Base-by-base conservation (phyloP, 2,113 vertebrate genomes). In the Hemiprocne comata region DNA sequence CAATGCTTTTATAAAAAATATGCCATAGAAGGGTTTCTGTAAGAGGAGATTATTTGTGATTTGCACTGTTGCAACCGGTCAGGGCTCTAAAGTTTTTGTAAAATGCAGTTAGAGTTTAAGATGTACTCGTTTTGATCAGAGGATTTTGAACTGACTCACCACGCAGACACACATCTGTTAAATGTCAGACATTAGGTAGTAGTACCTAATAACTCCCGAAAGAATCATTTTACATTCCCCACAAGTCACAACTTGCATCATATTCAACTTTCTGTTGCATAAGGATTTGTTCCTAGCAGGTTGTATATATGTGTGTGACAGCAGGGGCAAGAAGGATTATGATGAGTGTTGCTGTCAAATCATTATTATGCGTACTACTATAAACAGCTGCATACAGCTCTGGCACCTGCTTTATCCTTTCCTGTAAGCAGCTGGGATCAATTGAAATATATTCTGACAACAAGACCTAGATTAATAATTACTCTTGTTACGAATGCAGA, bases 191-290 rank as follows among this genome's bases (percentile, higher is more conserved):
- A 25, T 85, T 72, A 36, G 65, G 81, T 3, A 81, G 75, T n/a
- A 40, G n/a, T 40, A 90, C 69, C 62, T 91, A 85, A 65, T 62
- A 89, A 90, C 69, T 92, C 88, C 94, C 2, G 0, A 85, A 93
- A 93, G 96, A 91, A 90, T 73, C 26, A 31, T 71, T 96, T 94
- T 69, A 42, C 42, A 21, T 96, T 95, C 86, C 67, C 64, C 71
- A 79, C 44, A 89, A 95, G 57, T 61, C 81, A 92, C 69, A 85
- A 50, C 62, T 90, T 20, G 16, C 13, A 62, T 95, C 34, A 13
- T 36, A 33, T 66, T 95, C 58, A 42, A 65, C 34, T 80, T 85
- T 94, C 71, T 93, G 78, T 77, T 86, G 61, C 77, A 40, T 60
- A 44, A 77, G 70, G 77, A 50, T 91, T 89, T 78, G 74, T 75